Evolutionary conservation across 2,888 invertebrate species (phyloP).

Genomic region (Dryobotodes eremita): DNA sequence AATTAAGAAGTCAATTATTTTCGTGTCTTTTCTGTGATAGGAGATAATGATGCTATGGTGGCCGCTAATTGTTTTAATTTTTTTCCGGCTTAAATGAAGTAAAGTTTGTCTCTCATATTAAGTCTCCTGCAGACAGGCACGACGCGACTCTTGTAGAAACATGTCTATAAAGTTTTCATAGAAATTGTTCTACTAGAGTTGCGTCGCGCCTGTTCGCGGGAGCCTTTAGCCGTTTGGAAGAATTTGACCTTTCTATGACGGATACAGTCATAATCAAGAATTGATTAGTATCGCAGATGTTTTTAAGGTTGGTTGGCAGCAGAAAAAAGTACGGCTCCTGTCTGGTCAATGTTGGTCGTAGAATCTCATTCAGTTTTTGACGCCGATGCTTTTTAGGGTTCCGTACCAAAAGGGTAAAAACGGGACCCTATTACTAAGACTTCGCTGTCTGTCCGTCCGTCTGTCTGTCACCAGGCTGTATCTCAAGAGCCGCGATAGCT

Average conservation of each 20-base stretch:
- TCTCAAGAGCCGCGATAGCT: no score
- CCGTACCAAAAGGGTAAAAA: no score
- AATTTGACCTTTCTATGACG: not conserved
- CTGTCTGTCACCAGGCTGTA: no score
- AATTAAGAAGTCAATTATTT: slow-evolving; percentile 41
- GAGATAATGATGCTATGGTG: slow-evolving; percentile 14
- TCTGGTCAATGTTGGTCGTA: not conserved
- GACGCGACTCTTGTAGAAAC: no score
- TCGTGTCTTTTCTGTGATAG: slow-evolving; percentile 17
- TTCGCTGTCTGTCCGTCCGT: no score
- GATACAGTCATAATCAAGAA: not conserved
- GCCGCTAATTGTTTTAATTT: slow-evolving; percentile 15
- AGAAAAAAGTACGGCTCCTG: not conserved
- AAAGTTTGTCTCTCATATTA: not conserved
- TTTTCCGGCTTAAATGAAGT: not conserved
- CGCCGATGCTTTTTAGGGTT: not conserved
- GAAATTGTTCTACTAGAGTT: no score
- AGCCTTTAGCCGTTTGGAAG: not conserved
- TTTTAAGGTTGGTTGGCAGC: not conserved
- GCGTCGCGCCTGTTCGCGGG: no score
- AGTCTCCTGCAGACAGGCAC: no score
- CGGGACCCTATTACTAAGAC: no score
- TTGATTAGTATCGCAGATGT: not conserved
- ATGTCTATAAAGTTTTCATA: no score
- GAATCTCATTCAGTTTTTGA: not conserved